Evolutionary conservation across 2,797 vertebrate genomes (phyloP), one percentile per base, ranked within the genome.

Genomic region (Tympanoctomys barrerae): DNA sequence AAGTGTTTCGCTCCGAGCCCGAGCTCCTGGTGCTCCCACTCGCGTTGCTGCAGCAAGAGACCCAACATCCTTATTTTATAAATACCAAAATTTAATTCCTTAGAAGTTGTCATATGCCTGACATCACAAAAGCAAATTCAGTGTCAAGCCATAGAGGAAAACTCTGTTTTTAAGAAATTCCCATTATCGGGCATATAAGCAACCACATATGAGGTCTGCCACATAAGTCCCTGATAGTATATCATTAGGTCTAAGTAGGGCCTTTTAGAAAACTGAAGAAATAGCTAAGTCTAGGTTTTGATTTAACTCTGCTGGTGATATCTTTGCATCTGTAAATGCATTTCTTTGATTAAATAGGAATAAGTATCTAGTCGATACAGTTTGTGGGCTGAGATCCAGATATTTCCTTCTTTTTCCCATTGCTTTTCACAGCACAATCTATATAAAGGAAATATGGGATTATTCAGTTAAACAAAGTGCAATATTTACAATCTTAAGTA

Each of bases 231-330:
- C 46, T 52, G 21, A 19, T 39, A 81, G 0, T 92, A 7, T 88
- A 22, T 73, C 80, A 93, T 84, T 87, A 91, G 42, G 24, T 91
- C 7, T 90, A 59, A 82, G 12, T 80, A 83, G n/a, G 13, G 62
- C 49, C 52, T 84, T 36, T 92, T 90, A 84, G 59, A 89, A 96
- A 96, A 79, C 19, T 70, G 73, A 92, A 81, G 84, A 84, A 93
- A 91, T 28, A 66, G 33, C 75, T 89, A 28, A 79, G 75, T 90
- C 61, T 95, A 84, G 66, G 90, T 89, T 92, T 57, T 92, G 70
- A 71, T 39, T 89, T 86, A 84, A 93, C 18, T 94, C 64, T 90
- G n/a, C 77, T 96, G 66, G 59, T 89, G 52, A 77, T 84, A 86
- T 42, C 61, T 90, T 90, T 86, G 68, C 57, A 94, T 66, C 64